These are phyloP conservation scores for Phylloscopus trochilus DNA, from an alignment of 2,113 vertebrate genomes.

Conservation along the genomic window DNA sequence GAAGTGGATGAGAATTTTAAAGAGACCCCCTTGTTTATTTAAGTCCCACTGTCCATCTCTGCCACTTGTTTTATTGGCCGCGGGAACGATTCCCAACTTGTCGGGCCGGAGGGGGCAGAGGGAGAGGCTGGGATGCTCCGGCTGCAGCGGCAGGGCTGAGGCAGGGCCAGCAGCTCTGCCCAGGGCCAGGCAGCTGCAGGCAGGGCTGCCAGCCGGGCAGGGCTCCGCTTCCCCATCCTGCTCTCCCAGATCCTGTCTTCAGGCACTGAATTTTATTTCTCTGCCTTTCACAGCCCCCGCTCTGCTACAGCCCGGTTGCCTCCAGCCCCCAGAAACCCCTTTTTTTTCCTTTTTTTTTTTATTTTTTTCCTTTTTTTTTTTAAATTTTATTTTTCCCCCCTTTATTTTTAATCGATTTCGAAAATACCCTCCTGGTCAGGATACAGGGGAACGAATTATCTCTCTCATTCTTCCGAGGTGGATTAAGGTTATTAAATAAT, in stretches of 20 bases:
- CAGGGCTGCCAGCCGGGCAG: background rate
- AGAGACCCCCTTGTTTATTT: conserved; percentile 82
- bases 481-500: conserved; percentile 60
- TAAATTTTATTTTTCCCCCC: accelerated
- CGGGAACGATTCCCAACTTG: conserved; percentile 56
- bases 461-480: conserved; percentile 50
- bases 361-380: accelerated
- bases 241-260: background rate
- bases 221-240: background rate
- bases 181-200: background rate
- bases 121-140: background rate
- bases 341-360: background rate
- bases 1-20: conserved; percentile 84
- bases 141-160: background rate
- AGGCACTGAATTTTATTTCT: background rate
- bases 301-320: background rate
- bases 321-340: background rate
- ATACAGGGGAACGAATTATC: conserved; percentile 33
- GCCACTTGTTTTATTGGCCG: conserved; percentile 70
- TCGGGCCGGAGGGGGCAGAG: conserved; percentile 28
- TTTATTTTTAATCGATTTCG: conserved; percentile 17
- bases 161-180: background rate
- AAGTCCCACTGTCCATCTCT: conserved; percentile 75
- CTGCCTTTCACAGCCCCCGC: background rate
- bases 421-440: conserved; percentile 33